Conservation (phyloP, 2,113 vertebrate species). For the Rhinichthys klamathensis region DNA sequence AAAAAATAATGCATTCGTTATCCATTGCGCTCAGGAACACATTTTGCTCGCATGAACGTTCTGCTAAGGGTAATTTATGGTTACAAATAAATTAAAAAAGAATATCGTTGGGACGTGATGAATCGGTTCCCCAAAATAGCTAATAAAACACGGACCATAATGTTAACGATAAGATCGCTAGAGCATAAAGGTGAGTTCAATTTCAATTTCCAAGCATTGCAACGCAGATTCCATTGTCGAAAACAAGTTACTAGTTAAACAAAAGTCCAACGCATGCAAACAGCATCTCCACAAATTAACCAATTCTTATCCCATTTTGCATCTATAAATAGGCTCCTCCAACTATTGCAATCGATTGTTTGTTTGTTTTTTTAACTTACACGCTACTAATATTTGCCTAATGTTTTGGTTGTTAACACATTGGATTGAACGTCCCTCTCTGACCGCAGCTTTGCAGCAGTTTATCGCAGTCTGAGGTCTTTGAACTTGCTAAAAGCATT, state of each 20-base stretch:
- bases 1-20: not conserved
- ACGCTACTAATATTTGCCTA: not conserved
- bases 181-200: no score
- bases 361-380: no score
- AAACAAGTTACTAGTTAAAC: not conserved
- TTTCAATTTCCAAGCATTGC: no score
- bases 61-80: not conserved
- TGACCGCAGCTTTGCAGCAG: constrained; percentile 25
- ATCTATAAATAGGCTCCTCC: not conserved
- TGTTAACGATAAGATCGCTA: no score
- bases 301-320: not conserved
- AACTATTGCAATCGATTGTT: no score
- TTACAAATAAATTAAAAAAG: not conserved
- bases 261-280: not conserved
- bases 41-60: not conserved
- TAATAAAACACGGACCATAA: not conserved
- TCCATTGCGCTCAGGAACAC: not conserved
- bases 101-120: not conserved
- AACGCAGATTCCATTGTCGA: not conserved
- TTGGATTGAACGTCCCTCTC: not conserved
- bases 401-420: not conserved
- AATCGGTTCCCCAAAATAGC: not conserved
- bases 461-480: not conserved
- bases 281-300: not conserved
- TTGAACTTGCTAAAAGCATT: not conserved